Evolutionary conservation across 2,113 vertebrate species (phyloP).

Genomic region (Phainopepla nitens): DNA sequence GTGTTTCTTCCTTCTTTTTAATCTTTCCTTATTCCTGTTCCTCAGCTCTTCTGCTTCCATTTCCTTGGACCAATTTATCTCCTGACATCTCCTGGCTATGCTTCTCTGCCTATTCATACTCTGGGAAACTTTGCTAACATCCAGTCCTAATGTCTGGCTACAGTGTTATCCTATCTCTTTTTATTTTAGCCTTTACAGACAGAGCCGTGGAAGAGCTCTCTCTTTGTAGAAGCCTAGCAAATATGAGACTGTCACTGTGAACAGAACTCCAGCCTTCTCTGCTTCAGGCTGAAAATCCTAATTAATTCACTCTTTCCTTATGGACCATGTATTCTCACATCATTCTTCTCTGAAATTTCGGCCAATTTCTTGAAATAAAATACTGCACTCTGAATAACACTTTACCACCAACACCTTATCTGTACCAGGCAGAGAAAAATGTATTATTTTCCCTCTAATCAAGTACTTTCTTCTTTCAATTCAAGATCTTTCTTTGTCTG

Average conservation of each 20-base stretch:
- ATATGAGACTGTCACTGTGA: background rate
- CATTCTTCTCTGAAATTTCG: background rate
- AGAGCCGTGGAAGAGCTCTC: background rate
- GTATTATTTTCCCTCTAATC: background rate
- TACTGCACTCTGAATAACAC: background rate
- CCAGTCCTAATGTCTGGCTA: background rate
- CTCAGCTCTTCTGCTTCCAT: background rate
- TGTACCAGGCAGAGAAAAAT: background rate
- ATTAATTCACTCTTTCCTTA: background rate
- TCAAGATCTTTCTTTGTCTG: background rate
- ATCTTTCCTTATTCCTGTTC: background rate
- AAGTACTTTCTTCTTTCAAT: background rate
- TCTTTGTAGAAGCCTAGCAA: background rate
- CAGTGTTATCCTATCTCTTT: background rate
- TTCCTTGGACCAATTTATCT: background rate
- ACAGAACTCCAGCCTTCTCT: background rate
- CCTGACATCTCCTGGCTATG: background rate
- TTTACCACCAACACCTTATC: background rate
- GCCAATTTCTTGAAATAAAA: background rate
- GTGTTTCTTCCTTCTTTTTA: background rate
- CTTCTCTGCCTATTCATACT: background rate
- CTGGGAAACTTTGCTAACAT: background rate
- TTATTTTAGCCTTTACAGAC: background rate
- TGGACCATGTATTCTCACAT: background rate
- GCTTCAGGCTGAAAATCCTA: background rate